These are phyloP conservation scores for Troilus luridus DNA, from an alignment of 2,888 invertebrate genomes.

Conservation along the genomic window DNA sequence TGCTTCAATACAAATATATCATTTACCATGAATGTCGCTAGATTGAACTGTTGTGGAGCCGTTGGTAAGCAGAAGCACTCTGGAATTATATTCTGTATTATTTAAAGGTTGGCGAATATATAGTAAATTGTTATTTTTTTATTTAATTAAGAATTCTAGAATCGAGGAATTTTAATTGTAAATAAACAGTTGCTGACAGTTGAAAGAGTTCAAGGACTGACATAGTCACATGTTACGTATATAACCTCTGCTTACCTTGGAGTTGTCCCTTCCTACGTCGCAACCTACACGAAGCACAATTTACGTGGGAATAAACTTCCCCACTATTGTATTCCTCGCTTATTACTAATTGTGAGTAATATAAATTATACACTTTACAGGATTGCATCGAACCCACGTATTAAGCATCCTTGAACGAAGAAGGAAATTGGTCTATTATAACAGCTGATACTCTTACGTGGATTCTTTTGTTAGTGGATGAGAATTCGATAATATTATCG, in stretches of 20 bases:
- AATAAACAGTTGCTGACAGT: background rate
- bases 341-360: background rate
- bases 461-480: no score
- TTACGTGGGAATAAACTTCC: background rate
- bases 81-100: no score
- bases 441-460: no score
- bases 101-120: no score
- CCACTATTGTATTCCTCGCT: background rate
- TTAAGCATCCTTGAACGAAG: background rate
- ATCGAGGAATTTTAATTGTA: no score
- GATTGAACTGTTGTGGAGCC: no score
- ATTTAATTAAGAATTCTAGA: no score
- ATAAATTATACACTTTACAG: background rate
- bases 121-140: no score
- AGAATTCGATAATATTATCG: no score
- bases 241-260: background rate
- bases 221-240: background rate
- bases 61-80: no score
- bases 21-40: no score
- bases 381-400: background rate
- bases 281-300: background rate
- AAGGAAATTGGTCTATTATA: background rate
- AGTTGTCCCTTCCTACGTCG: background rate
- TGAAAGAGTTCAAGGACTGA: background rate
- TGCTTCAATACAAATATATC: no score